A percentile compares a stretch with the other conserved stretches of the same genome.
Conservation (phyloP, 2,113 vertebrate species). For the Leptobrachium ailaonicum region DNA sequence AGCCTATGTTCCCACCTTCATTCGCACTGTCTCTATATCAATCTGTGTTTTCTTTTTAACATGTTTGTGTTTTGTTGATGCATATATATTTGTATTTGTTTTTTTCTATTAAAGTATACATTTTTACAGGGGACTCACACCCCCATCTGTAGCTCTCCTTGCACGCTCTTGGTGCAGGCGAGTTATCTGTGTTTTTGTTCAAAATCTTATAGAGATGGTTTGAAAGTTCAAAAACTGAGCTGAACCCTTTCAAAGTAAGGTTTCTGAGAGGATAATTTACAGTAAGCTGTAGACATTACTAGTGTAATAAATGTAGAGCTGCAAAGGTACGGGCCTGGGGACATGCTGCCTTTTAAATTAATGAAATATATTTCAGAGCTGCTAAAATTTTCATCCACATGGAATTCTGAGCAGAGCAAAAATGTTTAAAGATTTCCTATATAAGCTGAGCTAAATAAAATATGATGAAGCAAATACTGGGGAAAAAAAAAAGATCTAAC, state of each 20-base stretch:
- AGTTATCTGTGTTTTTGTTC: no score
- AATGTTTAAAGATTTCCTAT: constrained; percentile 10
- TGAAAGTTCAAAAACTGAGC: no score
- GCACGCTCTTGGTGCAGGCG: no score
- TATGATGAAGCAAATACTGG: not conserved
- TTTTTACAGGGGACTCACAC: no score
- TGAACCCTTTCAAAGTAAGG: not conserved
- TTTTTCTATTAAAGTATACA: no score
- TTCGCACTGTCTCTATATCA: no score
- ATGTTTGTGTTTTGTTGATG: no score
- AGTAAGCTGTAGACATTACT: not conserved
- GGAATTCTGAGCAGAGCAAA: not conserved
- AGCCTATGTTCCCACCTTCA: no score
- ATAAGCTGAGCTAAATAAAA: not conserved
- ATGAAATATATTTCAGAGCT: not conserved
- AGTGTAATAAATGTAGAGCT: constrained; percentile 20
- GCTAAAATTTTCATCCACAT: not conserved
- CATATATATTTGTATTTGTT: no score
- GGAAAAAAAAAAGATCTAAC: not conserved
- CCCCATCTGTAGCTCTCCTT: no score
- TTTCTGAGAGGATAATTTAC: not conserved
- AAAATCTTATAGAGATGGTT: no score
- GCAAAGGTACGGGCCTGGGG: not conserved
- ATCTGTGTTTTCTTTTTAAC: no score
- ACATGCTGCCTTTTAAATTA: not conserved